A percentile compares a stretch with the other conserved stretches of the same genome.
Evolutionary conservation across 2,797 vertebrate genomes (phyloP).

Genomic region (Amazonetta brasiliensis): DNA sequence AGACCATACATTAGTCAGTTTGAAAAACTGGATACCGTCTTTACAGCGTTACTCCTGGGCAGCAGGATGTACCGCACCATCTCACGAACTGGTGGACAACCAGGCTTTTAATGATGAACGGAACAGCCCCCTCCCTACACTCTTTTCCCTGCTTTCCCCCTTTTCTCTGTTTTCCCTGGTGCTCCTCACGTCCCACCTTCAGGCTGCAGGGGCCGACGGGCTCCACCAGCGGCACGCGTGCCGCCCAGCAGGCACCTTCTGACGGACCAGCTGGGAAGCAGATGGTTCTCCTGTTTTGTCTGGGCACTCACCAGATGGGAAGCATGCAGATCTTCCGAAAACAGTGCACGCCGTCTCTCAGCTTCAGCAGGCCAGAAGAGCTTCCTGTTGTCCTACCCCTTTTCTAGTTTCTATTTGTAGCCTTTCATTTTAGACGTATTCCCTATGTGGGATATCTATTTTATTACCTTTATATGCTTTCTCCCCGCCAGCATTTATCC

Average conservation of each 20-base stretch:
- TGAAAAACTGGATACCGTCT: background rate
- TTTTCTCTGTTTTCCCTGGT: background rate
- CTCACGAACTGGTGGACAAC: background rate
- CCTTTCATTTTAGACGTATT: background rate
- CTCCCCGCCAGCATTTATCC: background rate
- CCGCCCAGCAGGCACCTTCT: conserved; percentile 10
- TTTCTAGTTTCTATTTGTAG: background rate
- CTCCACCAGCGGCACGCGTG: background rate
- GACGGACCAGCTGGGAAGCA: conserved; percentile 53
- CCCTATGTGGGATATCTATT: background rate
- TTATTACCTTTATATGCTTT: background rate
- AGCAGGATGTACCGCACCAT: background rate
- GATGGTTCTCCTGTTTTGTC: conserved; percentile 60
- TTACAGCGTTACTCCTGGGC: background rate
- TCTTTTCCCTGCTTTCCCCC: background rate
- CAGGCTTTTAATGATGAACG: background rate
- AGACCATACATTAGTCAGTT: background rate
- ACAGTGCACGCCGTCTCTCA: background rate
- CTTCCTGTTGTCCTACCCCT: background rate
- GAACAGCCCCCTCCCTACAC: background rate
- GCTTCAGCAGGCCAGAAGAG: conserved; percentile 3
- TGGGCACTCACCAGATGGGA: conserved; percentile 61
- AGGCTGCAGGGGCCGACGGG: background rate
- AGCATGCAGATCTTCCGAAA: conserved; percentile 15
- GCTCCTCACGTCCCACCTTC: background rate